These are phyloP conservation scores for Pantala flavescens DNA, from an alignment of 1,140 invertebrate species.

Conservation along the genomic window DNA sequence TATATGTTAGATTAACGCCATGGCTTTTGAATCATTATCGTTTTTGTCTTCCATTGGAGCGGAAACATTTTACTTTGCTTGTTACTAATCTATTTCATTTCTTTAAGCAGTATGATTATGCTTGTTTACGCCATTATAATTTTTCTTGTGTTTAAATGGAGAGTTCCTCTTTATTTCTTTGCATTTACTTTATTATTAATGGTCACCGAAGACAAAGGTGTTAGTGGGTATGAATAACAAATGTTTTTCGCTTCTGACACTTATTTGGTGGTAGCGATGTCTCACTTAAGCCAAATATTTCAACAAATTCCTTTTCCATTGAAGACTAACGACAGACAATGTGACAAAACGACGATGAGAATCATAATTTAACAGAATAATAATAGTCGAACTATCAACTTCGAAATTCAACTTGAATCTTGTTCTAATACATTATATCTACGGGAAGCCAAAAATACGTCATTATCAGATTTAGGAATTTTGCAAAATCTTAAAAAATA, in stretches of 20 bases:
- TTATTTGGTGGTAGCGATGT: no score
- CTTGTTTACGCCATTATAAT: neutral
- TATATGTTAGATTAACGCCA: neutral
- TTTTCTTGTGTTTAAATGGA: neutral
- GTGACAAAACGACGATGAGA: neutral
- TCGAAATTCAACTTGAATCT: no score
- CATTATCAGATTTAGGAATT: no score
- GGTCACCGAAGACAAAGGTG: neutral
- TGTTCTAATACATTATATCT: no score
- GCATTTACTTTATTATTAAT: neutral
- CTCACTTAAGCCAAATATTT: no score
- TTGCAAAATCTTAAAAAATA: no score
- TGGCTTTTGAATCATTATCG: neutral
- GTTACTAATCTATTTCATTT: conserved; percentile 1
- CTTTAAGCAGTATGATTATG: neutral
- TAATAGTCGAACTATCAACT: no score
- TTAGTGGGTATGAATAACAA: neutral
- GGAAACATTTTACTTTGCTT: neutral
- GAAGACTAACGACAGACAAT: neutral
- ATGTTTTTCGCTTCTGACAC: neutral
- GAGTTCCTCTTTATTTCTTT: neutral
- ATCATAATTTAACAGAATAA: no score
- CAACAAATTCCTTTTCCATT: neutral
- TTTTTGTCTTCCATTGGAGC: neutral
- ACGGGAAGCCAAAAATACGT: no score